A percentile compares a stretch with the other conserved stretches of the same genome.
Conservation (phyloP, 92 coral and sea anemone genomes). For the Zoanthus sociatus region DNA sequence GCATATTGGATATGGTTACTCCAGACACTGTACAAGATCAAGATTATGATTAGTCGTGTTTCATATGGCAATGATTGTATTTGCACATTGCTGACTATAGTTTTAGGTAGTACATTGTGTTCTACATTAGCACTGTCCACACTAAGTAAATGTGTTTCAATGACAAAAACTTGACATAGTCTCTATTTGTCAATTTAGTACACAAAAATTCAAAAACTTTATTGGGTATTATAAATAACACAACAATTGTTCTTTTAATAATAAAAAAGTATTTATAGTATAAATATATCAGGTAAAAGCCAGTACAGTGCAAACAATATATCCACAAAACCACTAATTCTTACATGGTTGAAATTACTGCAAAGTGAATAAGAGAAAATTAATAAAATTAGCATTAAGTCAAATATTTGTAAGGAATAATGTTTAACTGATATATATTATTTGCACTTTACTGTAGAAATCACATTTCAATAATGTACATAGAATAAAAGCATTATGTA, state of each 20-base stretch:
- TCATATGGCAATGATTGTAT: conserved; percentile 16
- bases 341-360: conserved; percentile 45
- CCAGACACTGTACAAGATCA: conserved; percentile 27
- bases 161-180: conserved; percentile 21
- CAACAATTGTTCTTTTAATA: conserved; percentile 33
- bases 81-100: conserved; percentile 37
- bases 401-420: conserved; percentile 12
- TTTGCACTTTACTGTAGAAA: conserved; percentile 53
- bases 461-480: conserved; percentile 51
- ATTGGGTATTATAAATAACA: conserved; percentile 46
- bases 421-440: conserved; percentile 41
- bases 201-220: conserved; percentile 48
- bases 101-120: conserved; percentile 50
- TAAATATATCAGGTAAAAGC: conserved; percentile 32
- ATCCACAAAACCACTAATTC: conserved; percentile 43
- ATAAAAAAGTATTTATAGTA: conserved; percentile 20
- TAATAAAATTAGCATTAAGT: conserved; percentile 19
- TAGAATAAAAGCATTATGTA: conserved; percentile 47
- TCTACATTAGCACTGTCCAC: conserved; percentile 32
- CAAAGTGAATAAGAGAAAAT: conserved; percentile 10
- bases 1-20: conserved; percentile 17
- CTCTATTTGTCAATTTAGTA: conserved; percentile 41
- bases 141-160: conserved; percentile 46
- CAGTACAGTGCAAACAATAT: conserved; percentile 44
- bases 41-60: conserved; percentile 24